These are phyloP conservation scores for Catharus ustulatus DNA, from an alignment of 2,797 vertebrate genomes.

Conservation along the genomic window DNA sequence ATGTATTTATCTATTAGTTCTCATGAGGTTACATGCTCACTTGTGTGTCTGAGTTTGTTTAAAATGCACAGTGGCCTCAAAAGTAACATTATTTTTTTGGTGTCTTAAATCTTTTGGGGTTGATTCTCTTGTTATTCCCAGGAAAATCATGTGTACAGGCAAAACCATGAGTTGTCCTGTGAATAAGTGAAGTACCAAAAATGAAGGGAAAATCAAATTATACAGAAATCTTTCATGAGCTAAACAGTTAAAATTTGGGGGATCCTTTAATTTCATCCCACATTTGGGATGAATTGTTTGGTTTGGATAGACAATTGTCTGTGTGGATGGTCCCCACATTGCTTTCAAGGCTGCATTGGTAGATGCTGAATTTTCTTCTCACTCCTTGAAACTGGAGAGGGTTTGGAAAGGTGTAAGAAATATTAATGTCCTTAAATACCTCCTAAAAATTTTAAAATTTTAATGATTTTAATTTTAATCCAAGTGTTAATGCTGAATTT, in stretches of 20 bases:
- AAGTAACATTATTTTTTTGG: fast-evolving
- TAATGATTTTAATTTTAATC: too few relatives aligned
- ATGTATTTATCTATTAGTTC: neutral
- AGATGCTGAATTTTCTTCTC: neutral
- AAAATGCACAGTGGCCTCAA: neutral
- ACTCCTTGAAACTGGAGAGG: neutral
- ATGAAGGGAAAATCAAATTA: neutral
- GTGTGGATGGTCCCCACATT: fast-evolving
- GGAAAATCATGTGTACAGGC: neutral
- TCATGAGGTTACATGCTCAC: fast-evolving
- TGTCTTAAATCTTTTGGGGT: neutral
- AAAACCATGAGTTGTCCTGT: neutral
- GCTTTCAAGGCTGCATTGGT: neutral
- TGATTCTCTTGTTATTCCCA: neutral
- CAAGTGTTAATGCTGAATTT: neutral
- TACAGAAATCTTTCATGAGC: neutral
- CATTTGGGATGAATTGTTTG: neutral
- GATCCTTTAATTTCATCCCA: neutral
- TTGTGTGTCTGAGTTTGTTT: neutral
- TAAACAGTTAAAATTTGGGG: neutral
- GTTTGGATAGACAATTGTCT: neutral
- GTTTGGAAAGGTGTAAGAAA: neutral
- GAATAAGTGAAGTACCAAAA: neutral
- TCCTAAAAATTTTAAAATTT: neutral
- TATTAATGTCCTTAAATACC: fast-evolving